Conservation (phyloP, 2,888 invertebrate genomes). For the Sipha maydis region DNA sequence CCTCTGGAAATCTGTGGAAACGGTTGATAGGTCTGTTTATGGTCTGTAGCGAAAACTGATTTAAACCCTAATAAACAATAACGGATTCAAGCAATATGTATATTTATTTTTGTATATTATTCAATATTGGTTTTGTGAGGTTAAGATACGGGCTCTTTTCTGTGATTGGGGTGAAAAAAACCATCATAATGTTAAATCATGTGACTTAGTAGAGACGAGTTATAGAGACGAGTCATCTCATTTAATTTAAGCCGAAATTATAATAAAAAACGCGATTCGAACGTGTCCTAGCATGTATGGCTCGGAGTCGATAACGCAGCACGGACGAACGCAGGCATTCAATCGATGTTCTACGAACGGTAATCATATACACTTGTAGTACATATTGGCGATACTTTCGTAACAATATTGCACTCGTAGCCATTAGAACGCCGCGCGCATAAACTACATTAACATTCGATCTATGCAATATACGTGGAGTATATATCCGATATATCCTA, state of each 20-base stretch:
- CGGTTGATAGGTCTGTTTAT: constrained; percentile 60
- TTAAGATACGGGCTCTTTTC: not conserved
- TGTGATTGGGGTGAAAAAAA: not conserved
- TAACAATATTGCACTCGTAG: not conserved
- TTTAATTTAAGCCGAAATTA: not conserved
- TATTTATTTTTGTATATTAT: constrained; percentile 41
- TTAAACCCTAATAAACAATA: constrained; percentile 61
- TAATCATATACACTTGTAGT: not conserved
- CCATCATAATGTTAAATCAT: not conserved
- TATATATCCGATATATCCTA: too few species aligned
- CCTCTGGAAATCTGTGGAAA: constrained; percentile 62
- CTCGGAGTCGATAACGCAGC: too few species aligned
- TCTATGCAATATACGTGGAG: too few species aligned
- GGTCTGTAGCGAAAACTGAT: constrained; percentile 62
- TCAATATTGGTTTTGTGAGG: not conserved
- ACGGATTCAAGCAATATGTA: constrained; percentile 55
- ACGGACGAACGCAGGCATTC: not conserved
- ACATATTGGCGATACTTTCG: too few species aligned
- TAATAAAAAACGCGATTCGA: not conserved
- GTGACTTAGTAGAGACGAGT: not conserved
- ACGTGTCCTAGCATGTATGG: not conserved
- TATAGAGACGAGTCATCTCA: not conserved
- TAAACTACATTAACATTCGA: too few species aligned
- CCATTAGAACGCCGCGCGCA: not conserved
- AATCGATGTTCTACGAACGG: not conserved